phyloP scores from a whole-genome alignment of 2,888 invertebrate genomes.

The Callimorpha dominula region DNA sequence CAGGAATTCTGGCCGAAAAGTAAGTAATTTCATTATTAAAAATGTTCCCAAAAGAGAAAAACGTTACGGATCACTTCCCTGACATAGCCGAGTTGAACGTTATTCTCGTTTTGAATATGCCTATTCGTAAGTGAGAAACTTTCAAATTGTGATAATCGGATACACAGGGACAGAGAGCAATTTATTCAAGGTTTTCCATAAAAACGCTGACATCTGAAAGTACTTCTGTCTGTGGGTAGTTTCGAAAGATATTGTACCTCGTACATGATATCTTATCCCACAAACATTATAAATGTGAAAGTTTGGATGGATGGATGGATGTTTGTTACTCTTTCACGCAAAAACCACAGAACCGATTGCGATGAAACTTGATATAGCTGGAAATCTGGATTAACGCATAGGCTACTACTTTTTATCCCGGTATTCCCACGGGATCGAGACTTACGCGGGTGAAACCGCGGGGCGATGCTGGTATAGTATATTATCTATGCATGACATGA shows the following conservation, averaged over 20 bases:
- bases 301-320: too few species aligned
- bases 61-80: not conserved
- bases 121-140: not conserved
- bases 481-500: too few species aligned
- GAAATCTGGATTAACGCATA: too few species aligned
- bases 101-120: not conserved
- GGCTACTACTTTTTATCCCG: too few species aligned
- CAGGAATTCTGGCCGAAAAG: not conserved
- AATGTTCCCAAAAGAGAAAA: not conserved
- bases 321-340: too few species aligned
- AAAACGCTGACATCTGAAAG: not conserved
- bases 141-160: not conserved
- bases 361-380: too few species aligned
- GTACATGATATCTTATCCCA: too few species aligned
- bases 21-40: not conserved
- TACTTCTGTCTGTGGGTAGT: not conserved
- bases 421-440: too few species aligned
- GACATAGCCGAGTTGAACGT: not conserved
- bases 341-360: too few species aligned
- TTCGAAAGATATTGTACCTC: not conserved
- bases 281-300: too few species aligned
- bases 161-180: not conserved
- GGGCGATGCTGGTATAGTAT: too few species aligned
- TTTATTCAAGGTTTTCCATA: constrained; percentile 1
- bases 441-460: too few species aligned